Evolutionary conservation across 2,888 invertebrate genomes (phyloP).

Genomic region (Campopleginae sp.): DNA sequence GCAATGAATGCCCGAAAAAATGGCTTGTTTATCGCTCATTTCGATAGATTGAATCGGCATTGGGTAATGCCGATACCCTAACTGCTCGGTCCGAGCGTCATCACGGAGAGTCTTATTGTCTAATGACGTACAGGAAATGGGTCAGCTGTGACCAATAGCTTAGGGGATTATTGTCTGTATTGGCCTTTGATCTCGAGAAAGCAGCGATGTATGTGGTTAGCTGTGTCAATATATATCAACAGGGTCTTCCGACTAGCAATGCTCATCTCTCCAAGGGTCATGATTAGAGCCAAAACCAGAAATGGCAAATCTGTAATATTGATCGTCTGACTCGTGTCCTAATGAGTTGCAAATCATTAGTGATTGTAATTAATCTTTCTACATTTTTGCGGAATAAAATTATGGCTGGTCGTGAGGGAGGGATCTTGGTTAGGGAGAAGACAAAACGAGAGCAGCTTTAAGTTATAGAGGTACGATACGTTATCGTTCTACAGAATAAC

Average conservation of each 20-base stretch:
- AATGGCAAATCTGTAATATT: neutral
- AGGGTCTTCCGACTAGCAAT: neutral
- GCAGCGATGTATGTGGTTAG: conserved; percentile 20
- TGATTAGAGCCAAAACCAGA: neutral
- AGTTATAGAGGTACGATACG: conserved; percentile 78
- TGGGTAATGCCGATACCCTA: neutral
- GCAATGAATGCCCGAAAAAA: neutral
- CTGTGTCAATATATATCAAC: neutral
- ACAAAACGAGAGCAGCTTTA: conserved; percentile 74
- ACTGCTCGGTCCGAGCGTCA: conserved; percentile 14
- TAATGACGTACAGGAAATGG: neutral
- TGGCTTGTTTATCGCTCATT: neutral
- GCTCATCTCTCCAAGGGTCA: neutral
- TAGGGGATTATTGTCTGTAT: conserved; percentile 42
- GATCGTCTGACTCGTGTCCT: neutral
- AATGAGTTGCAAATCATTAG: neutral
- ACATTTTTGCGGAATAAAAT: neutral
- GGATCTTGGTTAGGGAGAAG: conserved; percentile 44
- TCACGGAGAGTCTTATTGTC: conserved; percentile 20
- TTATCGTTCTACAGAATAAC: conserved; percentile 77
- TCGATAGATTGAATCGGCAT: neutral
- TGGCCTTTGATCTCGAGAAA: conserved; percentile 49
- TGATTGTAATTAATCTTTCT: neutral
- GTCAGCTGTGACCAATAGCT: neutral
- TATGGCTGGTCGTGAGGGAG: neutral